A percentile compares a stretch with the other conserved stretches of the same genome.
phyloP scores from a whole-genome alignment of 2,113 vertebrate species.

The Abramis brama region DNA sequence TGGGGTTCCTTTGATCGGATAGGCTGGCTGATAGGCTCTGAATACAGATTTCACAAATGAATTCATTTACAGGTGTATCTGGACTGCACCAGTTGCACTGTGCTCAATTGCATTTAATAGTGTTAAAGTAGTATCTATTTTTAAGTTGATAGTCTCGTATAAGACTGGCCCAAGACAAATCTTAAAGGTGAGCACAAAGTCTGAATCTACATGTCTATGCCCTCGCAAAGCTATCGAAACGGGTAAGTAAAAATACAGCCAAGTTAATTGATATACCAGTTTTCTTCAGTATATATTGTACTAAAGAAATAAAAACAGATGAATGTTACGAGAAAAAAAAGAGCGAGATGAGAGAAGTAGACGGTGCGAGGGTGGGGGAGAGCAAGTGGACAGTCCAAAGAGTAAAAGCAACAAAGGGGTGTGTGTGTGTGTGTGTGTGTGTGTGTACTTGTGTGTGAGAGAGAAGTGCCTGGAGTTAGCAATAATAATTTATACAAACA shows the following conservation, averaged over 20 bases:
- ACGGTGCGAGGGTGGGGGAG: slow-evolving; percentile 51
- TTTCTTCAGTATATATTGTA: slow-evolving; percentile 29
- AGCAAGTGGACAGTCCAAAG: slow-evolving; percentile 72
- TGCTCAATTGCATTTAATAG: not conserved
- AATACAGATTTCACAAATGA: slow-evolving; percentile 54
- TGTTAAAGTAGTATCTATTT: not conserved
- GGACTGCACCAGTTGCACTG: not conserved
- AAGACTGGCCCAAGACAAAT: not conserved
- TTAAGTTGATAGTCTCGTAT: not conserved
- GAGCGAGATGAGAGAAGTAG: slow-evolving; percentile 14
- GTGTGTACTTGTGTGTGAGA: slow-evolving; percentile 59
- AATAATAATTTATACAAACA: slow-evolving; percentile 89
- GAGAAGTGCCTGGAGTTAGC: slow-evolving; percentile 84
- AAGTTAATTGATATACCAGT: not conserved
- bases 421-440: slow-evolving; percentile 40
- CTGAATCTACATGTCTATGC: not conserved
- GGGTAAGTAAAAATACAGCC: not conserved
- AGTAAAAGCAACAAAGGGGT: slow-evolving; percentile 66
- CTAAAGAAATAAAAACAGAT: slow-evolving; percentile 62
- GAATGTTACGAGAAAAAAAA: slow-evolving; percentile 51
- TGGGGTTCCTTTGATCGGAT: slow-evolving; percentile 68
- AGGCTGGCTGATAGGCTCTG: slow-evolving; percentile 52
- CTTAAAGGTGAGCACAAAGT: not conserved
- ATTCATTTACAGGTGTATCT: slow-evolving; percentile 32
- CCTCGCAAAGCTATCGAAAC: not conserved